Evolutionary conservation across 2,113 vertebrate genomes (phyloP), one percentile per base, ranked within the genome.

Genomic region (Cephalophus harveyi): DNA sequence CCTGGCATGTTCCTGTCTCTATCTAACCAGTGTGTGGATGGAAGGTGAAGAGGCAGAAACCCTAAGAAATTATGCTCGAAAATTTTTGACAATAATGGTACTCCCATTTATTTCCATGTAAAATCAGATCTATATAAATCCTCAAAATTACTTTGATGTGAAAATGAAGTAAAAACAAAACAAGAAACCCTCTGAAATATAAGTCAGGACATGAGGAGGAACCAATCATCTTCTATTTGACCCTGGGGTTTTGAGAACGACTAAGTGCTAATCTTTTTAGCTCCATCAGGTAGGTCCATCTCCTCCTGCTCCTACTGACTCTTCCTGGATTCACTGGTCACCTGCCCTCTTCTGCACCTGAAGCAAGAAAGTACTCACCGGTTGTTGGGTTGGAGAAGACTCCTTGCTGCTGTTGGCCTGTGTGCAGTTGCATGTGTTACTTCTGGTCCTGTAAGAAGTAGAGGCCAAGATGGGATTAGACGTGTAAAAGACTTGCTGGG

Each of bases 91-190:
- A 40, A 74, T 74, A 74, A 40, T 74, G 64, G 50, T 55, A 60
- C 8, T 92, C 25, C 7, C 27, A 94, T 48, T 92, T 67, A 81
- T 96, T 92, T 91, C n/a, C 21, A 30, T 78, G 43, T 95, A 97
- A 95, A 94, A 76, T 59, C 36, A 96, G 36, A 52, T 50, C 27
- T 82, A 94, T 93, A 36, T 67, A 25, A 95, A 86, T 92, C 88
- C 64, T 92, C 60, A 82, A 43, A 81, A 54, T 82, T 76, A 33
- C 7, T 30, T 67, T 92, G 52, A 83, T 52, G 6, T 94, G 23
- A 54, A 79, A 91, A 93, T 79, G 25, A 96, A 94, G 71, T 62
- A 89, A 94, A 96, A 97, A 36, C n/a, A 78, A 94, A 94, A 83
- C n/a, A 93, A 95, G 59, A 62, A 88, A 62, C 23, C 54, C 40